Base-by-base conservation (phyloP, 64 coral and sea anemone genomes). In the Trachythela sp. region DNA sequence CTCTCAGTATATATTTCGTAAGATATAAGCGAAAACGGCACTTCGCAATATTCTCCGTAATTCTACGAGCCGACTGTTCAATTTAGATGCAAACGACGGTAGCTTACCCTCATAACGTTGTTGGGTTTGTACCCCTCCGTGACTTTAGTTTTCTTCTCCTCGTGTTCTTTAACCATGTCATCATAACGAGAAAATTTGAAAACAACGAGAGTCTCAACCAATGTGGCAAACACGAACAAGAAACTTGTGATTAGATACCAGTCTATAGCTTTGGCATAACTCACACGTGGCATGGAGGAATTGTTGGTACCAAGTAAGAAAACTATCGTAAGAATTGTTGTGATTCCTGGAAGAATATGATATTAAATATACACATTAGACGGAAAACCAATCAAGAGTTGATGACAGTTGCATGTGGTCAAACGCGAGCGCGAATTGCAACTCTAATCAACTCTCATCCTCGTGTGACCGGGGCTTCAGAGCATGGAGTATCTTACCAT, bases 201-300 rank as follows among this genome's bases (percentile, higher is more conserved):
- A 15, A 80, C 75, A 8, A 80, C 34, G 7, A 80, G 31, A 15
- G 75, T 34, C 75, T 80, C 75, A 18, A 80, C 38, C 33, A 80
- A 39, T 20, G 75, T 80, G 8, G 75, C 75, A 80, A 80, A 80
- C 30, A 80, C 75, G 37, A 80, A 80, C 75, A 80, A 34, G 34
- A 80, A 80, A 37, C 75, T 80, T 80, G 75, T 80, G 75, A 80
- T 80, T 15, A 80, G 75, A 80, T 80, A 80, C 75, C 75, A 80
- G 18, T 80, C 75, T 17, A 80, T 39, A 10, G 75, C 75, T 80
- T 80, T 80, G 75, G 75, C 75, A 30, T 80, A 80, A 80, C 75
- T 80, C 33, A 80, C 75, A 9, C 75, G 26, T 15, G 75, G 75
- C 75, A 80, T 80, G 13, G 75, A 80, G 20, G 75, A 37, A 22